Percentiles rank a stretch among this genome's conserved stretches.
These are phyloP conservation scores for Corythucha ciliata DNA, from an alignment of 2,888 invertebrate genomes.

Conservation along the genomic window DNA sequence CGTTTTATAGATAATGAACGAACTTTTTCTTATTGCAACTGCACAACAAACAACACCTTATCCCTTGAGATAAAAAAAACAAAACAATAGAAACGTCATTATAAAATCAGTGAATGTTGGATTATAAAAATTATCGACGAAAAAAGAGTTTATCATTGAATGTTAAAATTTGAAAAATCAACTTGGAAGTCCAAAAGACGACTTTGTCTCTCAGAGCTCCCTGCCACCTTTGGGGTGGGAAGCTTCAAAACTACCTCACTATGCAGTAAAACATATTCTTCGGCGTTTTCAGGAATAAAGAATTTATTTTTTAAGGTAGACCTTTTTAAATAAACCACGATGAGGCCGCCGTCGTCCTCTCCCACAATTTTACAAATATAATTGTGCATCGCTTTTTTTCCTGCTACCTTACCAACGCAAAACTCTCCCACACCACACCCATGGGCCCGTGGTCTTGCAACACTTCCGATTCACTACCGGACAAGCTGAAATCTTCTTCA, in stretches of 20 bases:
- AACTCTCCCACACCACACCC: not conserved
- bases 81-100: too few species aligned
- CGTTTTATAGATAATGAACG: too few species aligned
- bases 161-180: conserved; percentile 9
- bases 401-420: not conserved
- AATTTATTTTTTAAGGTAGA: conserved; percentile 1
- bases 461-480: too few species aligned
- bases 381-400: not conserved
- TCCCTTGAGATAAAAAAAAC: too few species aligned
- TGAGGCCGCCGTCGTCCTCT: not conserved
- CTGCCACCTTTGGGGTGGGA: conserved; percentile 1
- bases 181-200: conserved; percentile 9
- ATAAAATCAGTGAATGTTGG: too few species aligned
- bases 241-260: conserved; percentile 1
- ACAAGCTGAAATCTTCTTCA: not conserved
- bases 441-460: too few species aligned
- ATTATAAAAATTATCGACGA: too few species aligned
- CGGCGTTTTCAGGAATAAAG: not conserved
- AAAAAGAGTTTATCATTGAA: too few species aligned
- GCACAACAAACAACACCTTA: too few species aligned
- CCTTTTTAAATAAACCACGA: conserved; percentile 1
- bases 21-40: too few species aligned
- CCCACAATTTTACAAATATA: conserved; percentile 4
- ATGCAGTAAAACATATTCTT: not conserved
- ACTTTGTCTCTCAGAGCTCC: conserved; percentile 10